phyloP scores from a whole-genome alignment of 2,797 vertebrate species.

The Cirrhinus molitorella region DNA sequence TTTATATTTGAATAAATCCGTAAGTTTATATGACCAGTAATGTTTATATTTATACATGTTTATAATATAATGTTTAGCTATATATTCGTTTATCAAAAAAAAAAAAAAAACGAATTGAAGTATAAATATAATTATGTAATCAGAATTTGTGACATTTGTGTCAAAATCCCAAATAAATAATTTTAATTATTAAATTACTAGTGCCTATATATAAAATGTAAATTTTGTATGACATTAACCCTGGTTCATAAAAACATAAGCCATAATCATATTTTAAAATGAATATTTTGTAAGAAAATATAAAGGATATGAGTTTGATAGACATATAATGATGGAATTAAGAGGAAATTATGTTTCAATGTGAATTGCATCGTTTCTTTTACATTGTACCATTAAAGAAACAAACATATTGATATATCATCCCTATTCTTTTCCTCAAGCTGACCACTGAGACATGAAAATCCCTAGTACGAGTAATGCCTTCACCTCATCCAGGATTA shows the following conservation, averaged over 20 bases:
- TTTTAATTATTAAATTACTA: too few species aligned
- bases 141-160: too few species aligned
- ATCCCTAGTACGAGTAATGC: conserved; percentile 80
- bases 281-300: background rate
- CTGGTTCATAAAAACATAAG: background rate
- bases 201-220: too few species aligned
- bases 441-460: conserved; percentile 77
- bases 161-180: too few species aligned
- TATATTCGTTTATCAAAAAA: too few species aligned
- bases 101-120: too few species aligned
- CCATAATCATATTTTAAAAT: too few species aligned
- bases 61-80: too few species aligned
- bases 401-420: background rate
- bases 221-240: background rate
- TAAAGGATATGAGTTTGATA: background rate
- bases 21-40: too few species aligned
- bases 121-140: too few species aligned
- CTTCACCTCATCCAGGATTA: conserved; percentile 85
- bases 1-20: too few species aligned
- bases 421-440: conserved; percentile 62
- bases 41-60: too few species aligned
- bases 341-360: background rate
- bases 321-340: background rate
- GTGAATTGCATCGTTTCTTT: background rate
- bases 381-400: background rate